A percentile compares a stretch with the other conserved stretches of the same genome.
Evolutionary conservation across 2,888 invertebrate genomes (phyloP).

Genomic region (Patella ulyssiponensis): DNA sequence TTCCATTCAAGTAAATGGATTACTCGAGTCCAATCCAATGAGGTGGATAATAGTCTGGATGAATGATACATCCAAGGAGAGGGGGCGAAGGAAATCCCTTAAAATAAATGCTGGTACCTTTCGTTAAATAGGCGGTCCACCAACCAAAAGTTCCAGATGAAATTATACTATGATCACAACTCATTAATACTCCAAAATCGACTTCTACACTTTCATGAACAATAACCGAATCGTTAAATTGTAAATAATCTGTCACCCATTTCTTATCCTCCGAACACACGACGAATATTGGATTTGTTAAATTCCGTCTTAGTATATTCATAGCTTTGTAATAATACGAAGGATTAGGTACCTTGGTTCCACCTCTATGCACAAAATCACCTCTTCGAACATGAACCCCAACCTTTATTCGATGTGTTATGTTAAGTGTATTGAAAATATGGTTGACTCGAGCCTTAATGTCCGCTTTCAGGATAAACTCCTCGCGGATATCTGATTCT

Average conservation of each 20-base stretch:
- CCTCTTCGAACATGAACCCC: slow-evolving; percentile 72
- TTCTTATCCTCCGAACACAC: slow-evolving; percentile 69
- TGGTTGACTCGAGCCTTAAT: slow-evolving; percentile 21
- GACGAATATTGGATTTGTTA: slow-evolving; percentile 64
- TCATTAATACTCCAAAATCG: slow-evolving; percentile 67
- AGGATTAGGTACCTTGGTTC: slow-evolving; percentile 66
- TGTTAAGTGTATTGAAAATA: slow-evolving; percentile 32
- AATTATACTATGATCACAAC: slow-evolving; percentile 68
- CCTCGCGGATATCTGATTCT: slow-evolving; percentile 41
- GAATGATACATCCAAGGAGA: no score
- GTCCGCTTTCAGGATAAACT: slow-evolving; percentile 7
- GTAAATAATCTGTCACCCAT: slow-evolving; percentile 60
- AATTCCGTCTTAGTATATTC: slow-evolving; percentile 55
- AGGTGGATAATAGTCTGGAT: no score
- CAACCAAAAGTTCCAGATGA: slow-evolving; percentile 71
- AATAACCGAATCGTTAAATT: slow-evolving; percentile 46
- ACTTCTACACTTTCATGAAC: slow-evolving; percentile 51
- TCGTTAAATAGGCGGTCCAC: slow-evolving; percentile 71
- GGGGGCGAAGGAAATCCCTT: no score
- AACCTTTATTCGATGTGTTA: slow-evolving; percentile 35
- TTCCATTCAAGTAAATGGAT: no score
- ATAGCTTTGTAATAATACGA: slow-evolving; percentile 66
- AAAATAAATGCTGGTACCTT: slow-evolving; percentile 38
- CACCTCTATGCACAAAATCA: slow-evolving; percentile 67
- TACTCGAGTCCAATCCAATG: no score